Evolutionary conservation across 2,113 vertebrate species (phyloP), one percentile per base, ranked within the genome.

Genomic region (Pteruthius melanotis): DNA sequence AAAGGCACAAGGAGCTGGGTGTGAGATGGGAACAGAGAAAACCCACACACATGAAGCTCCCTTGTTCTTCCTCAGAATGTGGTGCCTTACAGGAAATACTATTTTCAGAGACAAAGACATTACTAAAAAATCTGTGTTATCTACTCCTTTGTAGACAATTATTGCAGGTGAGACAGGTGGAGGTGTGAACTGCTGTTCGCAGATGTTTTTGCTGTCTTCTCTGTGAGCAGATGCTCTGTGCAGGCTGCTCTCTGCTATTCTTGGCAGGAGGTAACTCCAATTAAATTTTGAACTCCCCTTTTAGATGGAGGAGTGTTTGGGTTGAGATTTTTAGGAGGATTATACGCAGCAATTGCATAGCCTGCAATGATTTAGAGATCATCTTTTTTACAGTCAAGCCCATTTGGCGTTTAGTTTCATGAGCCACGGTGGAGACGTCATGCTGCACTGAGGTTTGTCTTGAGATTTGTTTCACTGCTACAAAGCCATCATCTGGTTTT

Each of bases 151-250:
- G 13, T 6, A 14, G 54, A 68, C 30, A 39, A 63, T 33, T 44
- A 70, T 27, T n/a, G 8, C 39, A 59, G 83, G 63, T 65, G 42
- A 42, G 61, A 47, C 10, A 60, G 74, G 47, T 60, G 40, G 23
- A 33, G 26, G 35, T 15, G 50, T 39, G 65, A 91, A 66, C 39
- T 72, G 7, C 70, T 31, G 18, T 18, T 54, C 72, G 94, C 96
- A 97, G 98, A 88, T 96, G 97, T 93, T 97, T 89, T n/a, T n/a
- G 30, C 52, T 94, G 35, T 79, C 60, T 65, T 70, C 90, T 71
- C 52, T 35, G 47, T 10, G 54, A 97, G 65, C 97, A 97, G 98
- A 96, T 98, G 96, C 92, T 89, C 53, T 35, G 39, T 28, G n/a
- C 79, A 78, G 89, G 81, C 85, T 60, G 71, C 77, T 92, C 82